A percentile compares a stretch with the other conserved stretches of the same genome.
Evolutionary conservation across 2,797 vertebrate genomes (phyloP).

Genomic region (Molossus alvarezi): DNA sequence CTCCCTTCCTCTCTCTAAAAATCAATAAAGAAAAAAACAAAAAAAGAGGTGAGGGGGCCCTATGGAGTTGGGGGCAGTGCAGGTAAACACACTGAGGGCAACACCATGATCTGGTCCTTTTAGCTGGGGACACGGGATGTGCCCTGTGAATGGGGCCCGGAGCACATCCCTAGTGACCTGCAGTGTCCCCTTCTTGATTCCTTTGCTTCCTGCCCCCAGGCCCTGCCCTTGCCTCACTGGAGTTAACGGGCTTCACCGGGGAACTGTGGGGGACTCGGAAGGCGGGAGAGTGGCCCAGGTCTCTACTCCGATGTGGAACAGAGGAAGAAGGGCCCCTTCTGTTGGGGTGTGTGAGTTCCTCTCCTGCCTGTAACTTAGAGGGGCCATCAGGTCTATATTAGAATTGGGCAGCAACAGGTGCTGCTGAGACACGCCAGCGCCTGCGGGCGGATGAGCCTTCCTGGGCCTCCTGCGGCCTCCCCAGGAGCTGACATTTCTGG

Average conservation of each 20-base stretch:
- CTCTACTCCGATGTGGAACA: neutral
- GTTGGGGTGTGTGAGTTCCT: neutral
- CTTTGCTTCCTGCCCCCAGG: neutral
- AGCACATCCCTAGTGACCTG: neutral
- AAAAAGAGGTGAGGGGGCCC: too few species aligned
- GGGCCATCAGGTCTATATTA: neutral
- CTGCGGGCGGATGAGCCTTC: neutral
- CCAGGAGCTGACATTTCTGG: neutral
- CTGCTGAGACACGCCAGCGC: neutral
- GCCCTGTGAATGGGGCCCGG: neutral
- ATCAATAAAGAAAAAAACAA: too few species aligned
- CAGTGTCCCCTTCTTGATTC: fast-evolving
- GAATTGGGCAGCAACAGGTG: neutral
- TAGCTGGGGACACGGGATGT: neutral
- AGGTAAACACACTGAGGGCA: neutral
- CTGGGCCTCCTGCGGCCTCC: neutral
- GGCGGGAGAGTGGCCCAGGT: neutral
- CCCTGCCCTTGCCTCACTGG: neutral
- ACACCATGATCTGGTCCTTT: neutral
- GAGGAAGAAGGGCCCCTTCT: neutral
- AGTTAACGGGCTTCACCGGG: neutral
- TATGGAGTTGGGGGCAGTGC: neutral
- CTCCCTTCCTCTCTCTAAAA: too few species aligned
- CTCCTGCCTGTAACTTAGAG: neutral
- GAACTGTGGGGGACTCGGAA: neutral